Percentiles rank a stretch among this genome's conserved stretches.
Conservation (phyloP, 2,113 vertebrate species). For the Bolborhynchus lineola region DNA sequence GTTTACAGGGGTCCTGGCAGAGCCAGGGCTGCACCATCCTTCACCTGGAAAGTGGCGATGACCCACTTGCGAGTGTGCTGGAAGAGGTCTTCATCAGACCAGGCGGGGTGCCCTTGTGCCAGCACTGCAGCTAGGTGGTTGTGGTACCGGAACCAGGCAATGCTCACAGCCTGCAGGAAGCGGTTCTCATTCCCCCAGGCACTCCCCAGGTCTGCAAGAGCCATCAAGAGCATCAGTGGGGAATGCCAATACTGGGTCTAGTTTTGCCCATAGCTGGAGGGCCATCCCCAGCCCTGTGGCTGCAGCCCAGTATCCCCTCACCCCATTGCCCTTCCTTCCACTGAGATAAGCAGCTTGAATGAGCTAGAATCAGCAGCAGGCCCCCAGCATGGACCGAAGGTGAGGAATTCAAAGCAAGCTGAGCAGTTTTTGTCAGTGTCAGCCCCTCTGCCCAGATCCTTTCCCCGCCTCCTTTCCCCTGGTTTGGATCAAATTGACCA, state of each 20-base stretch:
- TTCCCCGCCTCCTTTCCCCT: neutral
- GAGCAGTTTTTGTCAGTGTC: neutral
- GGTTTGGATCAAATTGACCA: neutral
- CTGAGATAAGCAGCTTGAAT: neutral
- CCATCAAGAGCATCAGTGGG: neutral
- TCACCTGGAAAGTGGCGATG: constrained; percentile 91
- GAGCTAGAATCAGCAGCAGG: fast-evolving
- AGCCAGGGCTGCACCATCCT: fast-evolving
- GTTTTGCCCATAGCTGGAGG: neutral
- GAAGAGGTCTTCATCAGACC: constrained; percentile 91
- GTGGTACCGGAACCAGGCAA: constrained; percentile 94
- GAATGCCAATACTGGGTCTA: neutral
- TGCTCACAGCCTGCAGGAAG: constrained; percentile 86
- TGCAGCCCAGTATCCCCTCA: neutral
- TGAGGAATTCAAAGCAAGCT: neutral
- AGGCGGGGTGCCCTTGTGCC: constrained; percentile 69
- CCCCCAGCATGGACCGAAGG: neutral
- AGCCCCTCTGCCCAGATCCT: neutral
- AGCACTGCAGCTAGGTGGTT: constrained; percentile 80
- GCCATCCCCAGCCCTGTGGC: neutral
- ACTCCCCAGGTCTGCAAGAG: constrained; percentile 84
- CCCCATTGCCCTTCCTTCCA: fast-evolving
- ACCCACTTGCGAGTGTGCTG: constrained; percentile 87
- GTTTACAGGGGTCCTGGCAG: neutral
- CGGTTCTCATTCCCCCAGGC: constrained; percentile 89